Base-by-base conservation (phyloP, 2,113 vertebrate genomes). In the Centropus unirufus region DNA sequence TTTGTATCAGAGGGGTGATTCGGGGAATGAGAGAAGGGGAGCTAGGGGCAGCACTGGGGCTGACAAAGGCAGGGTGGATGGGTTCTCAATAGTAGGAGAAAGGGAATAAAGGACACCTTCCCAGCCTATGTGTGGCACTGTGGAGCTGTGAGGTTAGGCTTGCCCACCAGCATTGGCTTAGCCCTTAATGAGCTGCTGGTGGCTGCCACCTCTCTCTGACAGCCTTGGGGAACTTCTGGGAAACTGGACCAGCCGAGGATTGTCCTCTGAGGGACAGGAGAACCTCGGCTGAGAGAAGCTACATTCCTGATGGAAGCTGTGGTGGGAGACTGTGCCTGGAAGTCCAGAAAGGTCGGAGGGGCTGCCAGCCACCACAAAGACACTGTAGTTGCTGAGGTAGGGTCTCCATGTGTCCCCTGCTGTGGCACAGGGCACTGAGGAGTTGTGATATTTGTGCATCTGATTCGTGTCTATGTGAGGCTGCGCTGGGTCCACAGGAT, bases 191-290 rank as follows among this genome's bases (percentile, higher is more conserved):
- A 59, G 13, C 51, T 4, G 0, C 32, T n/a, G 13, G 4, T 1
- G 3, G 7, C 17, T 8, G 1, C 47, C 6, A 5, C 9, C 8
- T 4, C 19, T 4, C 4, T 4, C 6, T 3, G 36, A 2, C 29
- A 2, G 1, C 11, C 18, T 13, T 0, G 7, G 5, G 7, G 8
- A 7, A 5, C 4, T 2, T 8, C 44, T 1, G 4, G 51, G 26
- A 46, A 7, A 8, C 11, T 0, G 8, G 8, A 4, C 17, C 4
- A 21, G 8, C 2, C 1, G 24, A 0, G 0, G 2, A 40, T 8
- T 13, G 30, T 0, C 2, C 29, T n/a, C 6, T 1, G 34, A 8
- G 8, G 49, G n/a, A 11, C 8, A 17, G 14, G 11, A 66, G 32
- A 5, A 0, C 1, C 15, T 5, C 0, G 1, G 18, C 1, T 3